A percentile compares a stretch with the other conserved stretches of the same genome.
Evolutionary conservation across 2,888 invertebrate species (phyloP).

Genomic region (Lottia scabra): DNA sequence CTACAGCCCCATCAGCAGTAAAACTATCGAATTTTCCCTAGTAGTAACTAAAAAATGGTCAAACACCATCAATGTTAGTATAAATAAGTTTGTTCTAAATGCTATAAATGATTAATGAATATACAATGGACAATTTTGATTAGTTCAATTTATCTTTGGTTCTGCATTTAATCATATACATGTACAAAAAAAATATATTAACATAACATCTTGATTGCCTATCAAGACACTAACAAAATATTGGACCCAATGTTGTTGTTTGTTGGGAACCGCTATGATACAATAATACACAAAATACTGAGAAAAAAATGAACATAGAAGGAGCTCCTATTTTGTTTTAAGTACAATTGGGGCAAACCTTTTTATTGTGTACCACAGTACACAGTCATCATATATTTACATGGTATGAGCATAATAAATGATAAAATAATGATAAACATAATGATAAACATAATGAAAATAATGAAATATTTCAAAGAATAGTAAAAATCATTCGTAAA

Average conservation of each 20-base stretch:
- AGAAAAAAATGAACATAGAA: not conserved
- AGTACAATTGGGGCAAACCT: too few species aligned
- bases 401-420: not conserved
- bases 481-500: too few species aligned
- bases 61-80: too few species aligned
- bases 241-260: not conserved
- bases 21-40: too few species aligned
- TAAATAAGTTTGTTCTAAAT: too few species aligned
- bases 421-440: not conserved
- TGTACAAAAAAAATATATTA: not conserved
- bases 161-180: not conserved
- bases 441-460: not conserved
- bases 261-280: not conserved
- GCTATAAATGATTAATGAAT: not conserved
- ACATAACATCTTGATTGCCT: not conserved
- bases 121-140: not conserved
- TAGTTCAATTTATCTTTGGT: not conserved
- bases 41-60: too few species aligned
- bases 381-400: not conserved
- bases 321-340: not conserved
- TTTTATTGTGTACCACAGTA: too few species aligned
- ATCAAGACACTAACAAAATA: not conserved
- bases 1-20: too few species aligned
- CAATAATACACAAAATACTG: constrained; percentile 1
- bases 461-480: not conserved